Base-by-base conservation (phyloP, 2,888 invertebrate genomes). In the Campoplex capitator region DNA sequence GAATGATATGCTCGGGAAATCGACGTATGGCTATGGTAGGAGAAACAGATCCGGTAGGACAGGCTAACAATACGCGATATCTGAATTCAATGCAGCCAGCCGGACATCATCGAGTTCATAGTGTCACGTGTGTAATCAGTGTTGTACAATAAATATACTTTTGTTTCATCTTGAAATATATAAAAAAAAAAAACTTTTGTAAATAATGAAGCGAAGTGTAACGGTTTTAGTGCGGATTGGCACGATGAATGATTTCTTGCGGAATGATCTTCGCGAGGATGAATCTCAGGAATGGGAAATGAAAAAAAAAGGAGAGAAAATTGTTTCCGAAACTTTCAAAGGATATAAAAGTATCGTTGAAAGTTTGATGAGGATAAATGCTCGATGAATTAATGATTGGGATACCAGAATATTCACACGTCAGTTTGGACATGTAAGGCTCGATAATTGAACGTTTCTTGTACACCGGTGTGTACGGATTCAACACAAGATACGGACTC, bases 1-100 rank as follows among this genome's bases (percentile, higher is more conserved):
- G 86, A 81, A 67, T 78, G 86, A 86, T 84, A 84, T 76, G 83
- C 84, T 70, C 58, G 56, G 77, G 62, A 83, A 86, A 83, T 86
- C 76, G 65, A 51, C 48, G 76, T 62, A 65, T 67, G 35, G 58
- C 11, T 62, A 76, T 58, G 23, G 38, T 6, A 75, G 68, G 58
- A 78, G 67, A 18, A 58, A 42, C 71, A 76, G 76, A 76, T 82
- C 83, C 83, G 81, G 84, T 68, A 48, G 83, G 77, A 77, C 68
- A 42, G 16, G 75, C 58, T 51, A 62, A 81, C 83, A 83, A 86
- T 84, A 81, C 67, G 67, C 75, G 76, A 84, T 86, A 84, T 86
- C 84, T 78, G 76, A 73, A 81, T 81, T 58, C 23, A 76, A 73
- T 81, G 81, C 77, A 86, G 35, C 23, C 51, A 62, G 65, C 67